Evolutionary conservation across 92 coral and sea anemone genomes (phyloP).

Genomic region (Paramuricea clavata): DNA sequence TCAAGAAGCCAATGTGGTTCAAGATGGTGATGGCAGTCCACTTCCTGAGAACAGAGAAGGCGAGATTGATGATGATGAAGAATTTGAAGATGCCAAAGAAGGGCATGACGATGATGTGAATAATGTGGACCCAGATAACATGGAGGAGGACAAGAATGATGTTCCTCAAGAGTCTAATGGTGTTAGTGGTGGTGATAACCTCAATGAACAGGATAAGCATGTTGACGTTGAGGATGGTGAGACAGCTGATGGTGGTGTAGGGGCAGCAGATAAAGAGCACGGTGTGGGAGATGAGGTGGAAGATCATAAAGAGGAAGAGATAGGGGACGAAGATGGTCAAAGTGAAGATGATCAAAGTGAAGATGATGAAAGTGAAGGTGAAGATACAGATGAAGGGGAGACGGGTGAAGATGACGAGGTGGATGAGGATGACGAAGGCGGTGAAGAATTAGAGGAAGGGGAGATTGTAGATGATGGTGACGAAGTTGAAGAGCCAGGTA

Average conservation of each 20-base stretch:
- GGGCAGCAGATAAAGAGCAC: constrained; percentile 9
- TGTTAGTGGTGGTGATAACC: constrained; percentile 22
- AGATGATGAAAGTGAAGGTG: background rate
- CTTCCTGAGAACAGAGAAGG: constrained; percentile 14
- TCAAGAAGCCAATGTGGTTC: background rate
- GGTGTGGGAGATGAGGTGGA: background rate
- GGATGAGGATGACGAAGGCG: constrained; percentile 50
- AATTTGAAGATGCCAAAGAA: background rate
- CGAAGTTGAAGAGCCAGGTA: background rate
- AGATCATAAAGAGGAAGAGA: constrained; percentile 20
- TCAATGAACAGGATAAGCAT: background rate
- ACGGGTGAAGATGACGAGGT: constrained; percentile 35
- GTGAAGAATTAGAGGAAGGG: constrained; percentile 65
- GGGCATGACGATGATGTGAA: background rate
- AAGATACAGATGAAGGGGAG: constrained; percentile 29
- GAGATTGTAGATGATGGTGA: constrained; percentile 59
- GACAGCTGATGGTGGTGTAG: constrained; percentile 32
- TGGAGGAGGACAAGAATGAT: background rate
- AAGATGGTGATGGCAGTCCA: background rate
- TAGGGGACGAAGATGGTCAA: too few species aligned
- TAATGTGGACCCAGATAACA: background rate
- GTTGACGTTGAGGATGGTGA: background rate
- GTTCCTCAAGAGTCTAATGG: constrained; percentile 12
- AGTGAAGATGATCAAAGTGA: background rate
- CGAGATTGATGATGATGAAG: constrained; percentile 12